Percentiles rank a stretch among this genome's conserved stretches.
These are phyloP conservation scores for Hydrotaea cyrtoneurina DNA, from an alignment of 2,888 invertebrate genomes.

Conservation along the genomic window DNA sequence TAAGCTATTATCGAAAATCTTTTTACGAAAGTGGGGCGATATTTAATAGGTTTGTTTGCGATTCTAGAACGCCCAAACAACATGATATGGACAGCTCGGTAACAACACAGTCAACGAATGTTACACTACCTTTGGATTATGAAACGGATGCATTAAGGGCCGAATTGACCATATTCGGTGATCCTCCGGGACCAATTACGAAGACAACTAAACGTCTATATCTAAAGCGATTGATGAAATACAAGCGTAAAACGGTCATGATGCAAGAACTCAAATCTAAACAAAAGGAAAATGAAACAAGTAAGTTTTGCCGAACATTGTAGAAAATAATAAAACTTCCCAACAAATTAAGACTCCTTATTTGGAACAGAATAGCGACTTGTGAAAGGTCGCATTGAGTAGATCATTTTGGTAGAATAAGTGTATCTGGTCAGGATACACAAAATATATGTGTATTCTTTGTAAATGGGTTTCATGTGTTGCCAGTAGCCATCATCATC, in stretches of 20 bases:
- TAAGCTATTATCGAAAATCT: constrained; percentile 23
- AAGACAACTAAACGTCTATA: constrained; percentile 89
- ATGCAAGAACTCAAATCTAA: constrained; percentile 67
- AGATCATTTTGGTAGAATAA: too few species aligned
- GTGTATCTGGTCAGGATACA: too few species aligned
- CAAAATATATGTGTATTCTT: too few species aligned
- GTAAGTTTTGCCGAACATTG: constrained; percentile 64
- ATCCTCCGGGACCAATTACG: constrained; percentile 88
- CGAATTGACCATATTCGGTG: constrained; percentile 85
- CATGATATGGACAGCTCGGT: constrained; percentile 73
- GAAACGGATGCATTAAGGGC: constrained; percentile 85
- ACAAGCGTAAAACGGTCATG: constrained; percentile 79
- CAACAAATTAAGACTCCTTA: too few species aligned
- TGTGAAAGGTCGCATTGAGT: too few species aligned
- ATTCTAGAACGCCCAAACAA: constrained; percentile 15
- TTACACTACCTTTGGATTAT: constrained; percentile 85
- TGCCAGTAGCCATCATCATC: too few species aligned
- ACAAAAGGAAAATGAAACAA: constrained; percentile 68
- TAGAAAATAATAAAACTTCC: too few species aligned
- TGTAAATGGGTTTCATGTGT: too few species aligned
- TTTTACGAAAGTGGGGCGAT: too few species aligned
- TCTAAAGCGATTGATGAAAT: constrained; percentile 86
- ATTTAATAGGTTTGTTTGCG: too few species aligned
- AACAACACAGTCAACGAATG: constrained; percentile 82
- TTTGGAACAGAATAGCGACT: too few species aligned